phyloP scores from a whole-genome alignment of 2,113 vertebrate species.

The Clarias macrocephalus region DNA sequence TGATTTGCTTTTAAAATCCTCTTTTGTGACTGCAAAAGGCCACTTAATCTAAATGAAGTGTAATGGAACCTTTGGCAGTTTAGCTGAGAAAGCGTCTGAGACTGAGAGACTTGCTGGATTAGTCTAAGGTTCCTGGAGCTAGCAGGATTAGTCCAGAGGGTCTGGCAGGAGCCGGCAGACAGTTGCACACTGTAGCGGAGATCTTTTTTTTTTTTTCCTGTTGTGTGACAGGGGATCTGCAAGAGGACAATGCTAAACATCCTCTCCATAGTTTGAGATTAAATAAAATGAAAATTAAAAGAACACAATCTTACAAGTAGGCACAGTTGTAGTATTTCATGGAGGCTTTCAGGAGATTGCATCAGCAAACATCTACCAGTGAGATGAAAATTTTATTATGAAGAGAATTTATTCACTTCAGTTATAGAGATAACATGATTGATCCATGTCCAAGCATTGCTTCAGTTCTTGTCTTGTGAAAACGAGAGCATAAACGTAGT shows the following conservation, averaged over 20 bases:
- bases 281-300: conserved; percentile 45
- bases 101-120: conserved; percentile 66
- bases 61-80: conserved; percentile 54
- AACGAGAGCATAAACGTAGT: conserved; percentile 23
- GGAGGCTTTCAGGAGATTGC: conserved; percentile 50
- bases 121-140: conserved; percentile 70
- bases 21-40: conserved; percentile 47
- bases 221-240: conserved; percentile 55
- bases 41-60: conserved; percentile 54
- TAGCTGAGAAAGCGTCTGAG: conserved; percentile 55
- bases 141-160: conserved; percentile 67
- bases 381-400: conserved; percentile 39
- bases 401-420: conserved; percentile 32
- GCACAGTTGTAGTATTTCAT: conserved; percentile 40
- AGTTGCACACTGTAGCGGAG: conserved; percentile 56
- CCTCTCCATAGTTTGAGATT: conserved; percentile 29
- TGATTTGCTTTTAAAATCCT: conserved; percentile 44
- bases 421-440: conserved; percentile 39
- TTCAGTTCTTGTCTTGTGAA: background rate
- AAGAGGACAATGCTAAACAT: conserved; percentile 50
- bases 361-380: conserved; percentile 52
- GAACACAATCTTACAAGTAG: conserved; percentile 4
- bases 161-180: conserved; percentile 53
- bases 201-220: conserved; percentile 48
- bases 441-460: conserved; percentile 17